phyloP scores from a whole-genome alignment of 2,113 vertebrate species.

The Stercorarius parasiticus region DNA sequence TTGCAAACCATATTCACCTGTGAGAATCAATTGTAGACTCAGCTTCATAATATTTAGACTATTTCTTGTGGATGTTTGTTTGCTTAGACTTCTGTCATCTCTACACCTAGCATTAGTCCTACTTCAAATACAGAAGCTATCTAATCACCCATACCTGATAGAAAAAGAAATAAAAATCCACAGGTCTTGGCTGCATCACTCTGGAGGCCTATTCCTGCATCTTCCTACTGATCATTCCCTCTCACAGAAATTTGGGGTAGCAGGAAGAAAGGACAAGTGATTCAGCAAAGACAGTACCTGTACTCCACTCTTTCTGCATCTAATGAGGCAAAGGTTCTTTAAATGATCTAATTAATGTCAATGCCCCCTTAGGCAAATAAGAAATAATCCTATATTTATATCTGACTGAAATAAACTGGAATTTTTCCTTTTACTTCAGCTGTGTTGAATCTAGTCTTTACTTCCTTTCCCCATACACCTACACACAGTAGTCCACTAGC shows the following conservation, averaged over 20 bases:
- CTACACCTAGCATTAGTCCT: background rate
- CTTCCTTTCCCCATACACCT: background rate
- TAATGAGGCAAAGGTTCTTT: background rate
- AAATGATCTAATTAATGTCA: background rate
- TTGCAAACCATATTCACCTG: background rate
- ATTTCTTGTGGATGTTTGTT: background rate
- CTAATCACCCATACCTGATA: background rate
- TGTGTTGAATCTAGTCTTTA: background rate
- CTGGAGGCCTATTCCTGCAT: background rate
- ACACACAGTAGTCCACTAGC: background rate
- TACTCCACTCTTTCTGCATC: background rate
- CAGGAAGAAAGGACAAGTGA: background rate
- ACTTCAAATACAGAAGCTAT: background rate
- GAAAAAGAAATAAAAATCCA: background rate
- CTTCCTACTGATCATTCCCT: background rate
- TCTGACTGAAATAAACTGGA: background rate
- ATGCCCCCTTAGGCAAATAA: background rate
- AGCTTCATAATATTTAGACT: background rate
- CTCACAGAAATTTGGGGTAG: background rate
- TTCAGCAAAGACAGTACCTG: background rate
- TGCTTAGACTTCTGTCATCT: background rate
- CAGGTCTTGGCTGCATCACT: background rate
- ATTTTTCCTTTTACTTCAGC: background rate
- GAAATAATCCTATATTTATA: background rate
- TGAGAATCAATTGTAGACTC: background rate